Base-by-base conservation (phyloP, 2,888 invertebrate genomes). In the Apodemia mormo region DNA sequence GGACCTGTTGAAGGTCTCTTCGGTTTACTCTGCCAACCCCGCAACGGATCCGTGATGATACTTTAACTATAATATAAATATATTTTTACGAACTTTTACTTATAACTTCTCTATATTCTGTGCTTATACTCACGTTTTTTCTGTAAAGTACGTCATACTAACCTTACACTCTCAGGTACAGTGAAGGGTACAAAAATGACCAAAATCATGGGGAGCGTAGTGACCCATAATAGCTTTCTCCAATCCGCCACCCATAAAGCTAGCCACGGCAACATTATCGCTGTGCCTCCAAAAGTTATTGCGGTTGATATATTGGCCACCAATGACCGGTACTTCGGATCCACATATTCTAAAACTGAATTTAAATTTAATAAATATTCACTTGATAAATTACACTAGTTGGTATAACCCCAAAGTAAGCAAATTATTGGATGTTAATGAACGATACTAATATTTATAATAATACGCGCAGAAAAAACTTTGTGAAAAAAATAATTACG, bases 301-400 rank as follows among this genome's bases (percentile, higher is more conserved):
- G 85, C 90, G 6, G 87, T 80, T 0, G 89, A 85, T 73, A 89
- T 76, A 71, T 89, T 90, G 0, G 87, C 85, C 6, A 85, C 80
- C 78, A 82, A 82, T 0, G 89, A 89, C 3, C 91, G 85, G 75
- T 89, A 87, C 30, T 79, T 78, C 0, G 84, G 80, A 0, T 89
- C 89, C 40, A 89, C 85, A 79, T 89, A 91, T 73, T 92, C 90
- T 68, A 92, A 73, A n/a, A 87, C 89, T 83, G 79, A 40, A 22
- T 66, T 66, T 29, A 22, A 10, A 40, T 6, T 40, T 6, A 40
- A 40, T 40, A 40, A 40, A 40, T 40, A 7, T 40, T 40, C 40
- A 1, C 40, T 65, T 43, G 40, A 40, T 6, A 40, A 40, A 33
- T 33, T 33, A 33, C 4, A 33, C 33, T 3, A 33, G 4, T 33